Evolutionary conservation across 2,797 vertebrate species (phyloP).

Genomic region (Echeneis naucrates): DNA sequence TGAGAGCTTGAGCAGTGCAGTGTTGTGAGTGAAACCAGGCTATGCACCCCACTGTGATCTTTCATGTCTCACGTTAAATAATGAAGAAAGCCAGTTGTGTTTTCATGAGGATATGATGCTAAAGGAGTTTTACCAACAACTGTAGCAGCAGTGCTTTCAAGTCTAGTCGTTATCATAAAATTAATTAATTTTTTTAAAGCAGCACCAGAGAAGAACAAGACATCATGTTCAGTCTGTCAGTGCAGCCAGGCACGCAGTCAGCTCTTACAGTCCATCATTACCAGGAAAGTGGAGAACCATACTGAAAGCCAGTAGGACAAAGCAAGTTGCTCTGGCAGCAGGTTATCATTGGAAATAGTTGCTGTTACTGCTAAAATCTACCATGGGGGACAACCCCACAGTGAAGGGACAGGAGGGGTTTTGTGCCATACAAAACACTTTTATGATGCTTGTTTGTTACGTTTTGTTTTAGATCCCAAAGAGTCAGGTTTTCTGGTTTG

Average conservation of each 20-base stretch:
- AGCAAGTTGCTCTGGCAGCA: slow-evolving; percentile 50
- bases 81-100: slow-evolving; percentile 11
- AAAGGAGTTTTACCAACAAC: background rate
- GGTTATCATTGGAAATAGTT: slow-evolving; percentile 55
- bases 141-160: background rate
- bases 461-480: background rate
- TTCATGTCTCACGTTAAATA: slow-evolving; percentile 24
- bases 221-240: background rate
- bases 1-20: background rate
- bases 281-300: slow-evolving; percentile 58
- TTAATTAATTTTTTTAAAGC: background rate
- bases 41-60: slow-evolving; percentile 18
- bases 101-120: slow-evolving; percentile 22
- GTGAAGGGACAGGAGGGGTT: background rate
- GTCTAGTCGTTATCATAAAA: background rate
- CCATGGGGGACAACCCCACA: background rate
- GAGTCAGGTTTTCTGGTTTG: background rate
- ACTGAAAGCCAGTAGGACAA: slow-evolving; percentile 44
- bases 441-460: too few species aligned
- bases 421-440: too few species aligned
- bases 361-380: slow-evolving; percentile 20
- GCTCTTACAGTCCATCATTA: slow-evolving; percentile 40
- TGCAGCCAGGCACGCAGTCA: slow-evolving; percentile 20
- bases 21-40: slow-evolving; percentile 8
- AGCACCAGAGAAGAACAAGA: background rate